These are phyloP conservation scores for Agapetus fuscipes DNA, from an alignment of 2,888 invertebrate genomes.

Conservation along the genomic window DNA sequence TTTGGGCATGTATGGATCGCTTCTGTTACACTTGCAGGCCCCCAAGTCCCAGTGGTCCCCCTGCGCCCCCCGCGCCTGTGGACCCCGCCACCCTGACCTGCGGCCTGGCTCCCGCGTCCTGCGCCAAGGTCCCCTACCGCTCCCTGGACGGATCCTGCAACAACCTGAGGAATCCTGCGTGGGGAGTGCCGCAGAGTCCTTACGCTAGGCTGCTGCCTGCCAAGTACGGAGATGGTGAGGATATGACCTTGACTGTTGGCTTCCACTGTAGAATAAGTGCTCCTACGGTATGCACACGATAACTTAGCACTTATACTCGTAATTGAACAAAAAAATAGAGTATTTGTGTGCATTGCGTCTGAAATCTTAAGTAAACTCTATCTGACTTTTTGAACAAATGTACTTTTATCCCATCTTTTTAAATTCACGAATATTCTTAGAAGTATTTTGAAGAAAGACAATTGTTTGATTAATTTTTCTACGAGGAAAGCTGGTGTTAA, in stretches of 20 bases:
- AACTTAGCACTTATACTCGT: too few relatives aligned
- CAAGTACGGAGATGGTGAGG: slow-evolving; percentile 58
- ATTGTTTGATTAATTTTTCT: too few relatives aligned
- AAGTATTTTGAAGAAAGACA: too few relatives aligned
- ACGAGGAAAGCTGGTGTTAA: too few relatives aligned
- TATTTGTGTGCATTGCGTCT: not conserved
- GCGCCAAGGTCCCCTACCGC: slow-evolving; percentile 55
- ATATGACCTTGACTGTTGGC: not conserved
- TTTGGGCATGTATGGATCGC: too few relatives aligned
- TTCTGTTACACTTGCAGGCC: too few relatives aligned
- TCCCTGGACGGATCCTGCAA: slow-evolving; percentile 91
- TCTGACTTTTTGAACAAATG: too few relatives aligned
- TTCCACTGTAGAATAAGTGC: too few relatives aligned
- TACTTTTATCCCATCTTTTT: too few relatives aligned
- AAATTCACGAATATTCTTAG: too few relatives aligned
- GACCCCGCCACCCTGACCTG: slow-evolving; percentile 42
- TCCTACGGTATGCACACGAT: too few relatives aligned
- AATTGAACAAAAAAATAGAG: not conserved
- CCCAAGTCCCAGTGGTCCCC: not conserved
- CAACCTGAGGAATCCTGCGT: slow-evolving; percentile 70
- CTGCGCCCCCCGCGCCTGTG: slow-evolving; percentile 30
- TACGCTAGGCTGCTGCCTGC: slow-evolving; percentile 55
- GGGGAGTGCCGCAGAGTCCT: slow-evolving; percentile 70
- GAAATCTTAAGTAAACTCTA: too few relatives aligned
- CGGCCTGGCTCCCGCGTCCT: slow-evolving; percentile 38